Conservation (phyloP, 1,140 invertebrate genomes). For the Lithobius niger region DNA sequence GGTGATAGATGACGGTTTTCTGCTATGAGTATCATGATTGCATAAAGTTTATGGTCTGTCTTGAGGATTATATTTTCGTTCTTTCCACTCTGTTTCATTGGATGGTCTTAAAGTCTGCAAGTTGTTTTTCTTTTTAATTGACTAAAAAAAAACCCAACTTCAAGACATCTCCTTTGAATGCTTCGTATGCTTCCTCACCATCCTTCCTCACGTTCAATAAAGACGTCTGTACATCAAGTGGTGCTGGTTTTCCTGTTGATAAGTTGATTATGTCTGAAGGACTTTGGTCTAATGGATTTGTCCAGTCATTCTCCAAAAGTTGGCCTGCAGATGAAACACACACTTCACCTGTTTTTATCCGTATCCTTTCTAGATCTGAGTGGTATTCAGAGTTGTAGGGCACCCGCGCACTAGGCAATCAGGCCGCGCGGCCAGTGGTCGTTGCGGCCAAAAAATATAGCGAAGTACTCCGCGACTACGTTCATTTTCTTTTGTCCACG, state of each 20-base stretch:
- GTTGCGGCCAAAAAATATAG: too few species aligned
- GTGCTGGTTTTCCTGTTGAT: background rate
- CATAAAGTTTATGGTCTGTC: background rate
- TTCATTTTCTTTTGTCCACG: too few species aligned
- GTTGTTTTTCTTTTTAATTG: too few species aligned
- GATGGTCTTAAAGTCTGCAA: too few species aligned
- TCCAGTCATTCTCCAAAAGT: too few species aligned
- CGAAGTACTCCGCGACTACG: too few species aligned
- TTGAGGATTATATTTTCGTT: constrained; percentile 1
- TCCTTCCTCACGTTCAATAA: background rate
- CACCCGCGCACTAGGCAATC: too few species aligned
- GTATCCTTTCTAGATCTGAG: background rate
- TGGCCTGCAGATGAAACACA: background rate
- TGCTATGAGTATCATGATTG: background rate
- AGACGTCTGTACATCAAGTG: background rate
- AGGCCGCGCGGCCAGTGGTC: too few species aligned
- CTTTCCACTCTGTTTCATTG: background rate
- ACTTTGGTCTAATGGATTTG: background rate
- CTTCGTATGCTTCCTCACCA: background rate
- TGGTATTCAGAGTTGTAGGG: too few species aligned
- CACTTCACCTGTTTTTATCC: background rate
- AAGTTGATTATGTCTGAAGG: background rate
- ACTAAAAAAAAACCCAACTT: too few species aligned
- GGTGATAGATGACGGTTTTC: background rate
- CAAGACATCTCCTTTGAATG: background rate